phyloP scores from a whole-genome alignment of 2,113 vertebrate species.

The Rallus limicola region DNA sequence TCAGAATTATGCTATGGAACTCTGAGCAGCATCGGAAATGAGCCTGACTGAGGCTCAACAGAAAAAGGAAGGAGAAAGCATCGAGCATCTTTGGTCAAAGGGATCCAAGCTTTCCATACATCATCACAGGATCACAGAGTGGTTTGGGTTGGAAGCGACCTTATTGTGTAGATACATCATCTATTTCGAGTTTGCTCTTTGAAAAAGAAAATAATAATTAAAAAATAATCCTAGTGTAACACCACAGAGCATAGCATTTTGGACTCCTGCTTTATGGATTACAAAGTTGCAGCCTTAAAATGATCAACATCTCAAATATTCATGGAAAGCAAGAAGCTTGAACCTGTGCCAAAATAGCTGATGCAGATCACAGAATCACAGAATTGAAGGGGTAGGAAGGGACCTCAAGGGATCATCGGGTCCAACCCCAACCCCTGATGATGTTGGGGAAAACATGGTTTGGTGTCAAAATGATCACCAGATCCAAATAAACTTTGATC shows the following conservation, averaged over 20 bases:
- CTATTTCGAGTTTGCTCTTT: not conserved
- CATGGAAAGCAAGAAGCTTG: not conserved
- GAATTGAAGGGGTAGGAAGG: no score
- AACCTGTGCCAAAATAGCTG: not conserved
- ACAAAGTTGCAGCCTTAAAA: not conserved
- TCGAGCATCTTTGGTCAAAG: not conserved
- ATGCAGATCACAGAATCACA: not conserved
- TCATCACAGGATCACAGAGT: no score
- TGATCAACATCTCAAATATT: not conserved
- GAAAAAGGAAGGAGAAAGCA: not conserved
- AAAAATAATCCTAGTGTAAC: not conserved
- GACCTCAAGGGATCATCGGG: no score
- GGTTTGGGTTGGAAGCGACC: no score
- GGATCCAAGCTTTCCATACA: not conserved
- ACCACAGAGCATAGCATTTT: not conserved
- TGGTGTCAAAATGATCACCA: not conserved
- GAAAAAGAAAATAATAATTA: not conserved
- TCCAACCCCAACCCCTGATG: no score
- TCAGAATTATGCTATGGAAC: not conserved
- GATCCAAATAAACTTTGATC: not conserved
- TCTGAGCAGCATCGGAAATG: constrained; percentile 29
- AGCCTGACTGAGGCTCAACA: not conserved
- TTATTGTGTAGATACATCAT: no score
- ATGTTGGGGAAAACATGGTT: not conserved
- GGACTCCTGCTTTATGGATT: not conserved